phyloP scores from a whole-genome alignment of 2,797 vertebrate genomes.

The Thunnus albacares region DNA sequence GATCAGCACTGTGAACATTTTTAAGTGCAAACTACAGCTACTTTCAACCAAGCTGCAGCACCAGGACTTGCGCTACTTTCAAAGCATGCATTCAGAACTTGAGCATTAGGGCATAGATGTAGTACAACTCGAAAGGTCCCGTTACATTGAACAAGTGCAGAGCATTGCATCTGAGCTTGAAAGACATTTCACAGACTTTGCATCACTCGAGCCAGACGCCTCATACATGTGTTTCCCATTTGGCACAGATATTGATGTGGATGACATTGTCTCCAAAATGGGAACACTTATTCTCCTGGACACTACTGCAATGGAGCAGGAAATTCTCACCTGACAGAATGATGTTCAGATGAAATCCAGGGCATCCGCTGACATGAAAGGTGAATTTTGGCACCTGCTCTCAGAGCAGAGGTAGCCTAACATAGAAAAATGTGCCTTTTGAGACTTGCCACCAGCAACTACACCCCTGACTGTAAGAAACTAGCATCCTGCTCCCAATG shows the following conservation, averaged over 20 bases:
- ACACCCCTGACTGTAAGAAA: neutral
- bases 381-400: slow-evolving; percentile 28
- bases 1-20: no score
- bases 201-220: slow-evolving; percentile 29
- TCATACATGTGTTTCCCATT: slow-evolving; percentile 29
- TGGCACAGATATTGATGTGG: slow-evolving; percentile 29
- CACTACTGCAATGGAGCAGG: slow-evolving; percentile 32
- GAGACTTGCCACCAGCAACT: neutral
- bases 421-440: neutral
- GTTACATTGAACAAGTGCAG: slow-evolving; percentile 6
- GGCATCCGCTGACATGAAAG: slow-evolving; percentile 27
- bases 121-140: slow-evolving; percentile 21
- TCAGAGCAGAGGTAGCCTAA: slow-evolving; percentile 25
- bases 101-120: slow-evolving; percentile 19
- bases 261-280: slow-evolving; percentile 35
- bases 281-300: slow-evolving; percentile 41
- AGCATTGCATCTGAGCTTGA: slow-evolving; percentile 35
- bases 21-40: neutral
- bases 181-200: slow-evolving; percentile 32
- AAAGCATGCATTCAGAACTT: slow-evolving; percentile 19
- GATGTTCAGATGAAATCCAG: slow-evolving; percentile 42
- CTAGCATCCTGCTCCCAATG: neutral
- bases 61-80: slow-evolving; percentile 27
- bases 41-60: neutral
- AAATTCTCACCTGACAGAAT: slow-evolving; percentile 49